A percentile compares a stretch with the other conserved stretches of the same genome.
Evolutionary conservation across 2,888 invertebrate genomes (phyloP).

Genomic region (Melanchra persicariae): DNA sequence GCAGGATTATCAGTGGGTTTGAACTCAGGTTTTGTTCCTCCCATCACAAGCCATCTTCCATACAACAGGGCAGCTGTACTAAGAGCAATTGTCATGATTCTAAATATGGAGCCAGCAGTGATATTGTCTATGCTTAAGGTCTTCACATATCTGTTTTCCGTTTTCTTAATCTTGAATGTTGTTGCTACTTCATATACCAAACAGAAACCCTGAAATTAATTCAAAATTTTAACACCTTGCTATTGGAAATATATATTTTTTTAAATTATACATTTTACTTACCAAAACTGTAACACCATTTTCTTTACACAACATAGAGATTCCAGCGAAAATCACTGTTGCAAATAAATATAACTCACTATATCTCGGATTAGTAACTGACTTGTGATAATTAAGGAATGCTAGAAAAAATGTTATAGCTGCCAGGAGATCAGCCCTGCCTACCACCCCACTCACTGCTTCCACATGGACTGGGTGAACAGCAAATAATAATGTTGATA

Average conservation of each 20-base stretch:
- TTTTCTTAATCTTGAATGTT: slow-evolving; percentile 68
- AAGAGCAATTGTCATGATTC: slow-evolving; percentile 88
- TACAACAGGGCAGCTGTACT: slow-evolving; percentile 90
- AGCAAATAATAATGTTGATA: slow-evolving; percentile 94
- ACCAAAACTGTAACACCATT: slow-evolving; percentile 97
- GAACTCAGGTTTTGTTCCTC: slow-evolving; percentile 94
- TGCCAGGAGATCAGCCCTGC: slow-evolving; percentile 97
- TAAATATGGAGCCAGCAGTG: slow-evolving; percentile 74
- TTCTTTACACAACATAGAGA: slow-evolving; percentile 97
- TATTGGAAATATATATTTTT: no score
- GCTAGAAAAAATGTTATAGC: slow-evolving; percentile 94
- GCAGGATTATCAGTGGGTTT: slow-evolving; percentile 97
- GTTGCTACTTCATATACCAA: slow-evolving; percentile 92
- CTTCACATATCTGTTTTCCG: slow-evolving; percentile 40
- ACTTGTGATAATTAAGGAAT: slow-evolving; percentile 92
- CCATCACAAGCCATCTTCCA: slow-evolving; percentile 94
- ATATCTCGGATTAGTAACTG: slow-evolving; percentile 63
- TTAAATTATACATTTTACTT: slow-evolving; percentile 24
- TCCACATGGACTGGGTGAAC: slow-evolving; percentile 98
- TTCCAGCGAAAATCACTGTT: slow-evolving; percentile 86
- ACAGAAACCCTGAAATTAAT: slow-evolving; percentile 91
- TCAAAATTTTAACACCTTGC: not conserved
- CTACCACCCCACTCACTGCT: slow-evolving; percentile 97
- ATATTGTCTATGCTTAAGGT: slow-evolving; percentile 14
- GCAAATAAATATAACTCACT: slow-evolving; percentile 70